Conservation (phyloP, 2,113 vertebrate species). For the Aix galericulata region DNA sequence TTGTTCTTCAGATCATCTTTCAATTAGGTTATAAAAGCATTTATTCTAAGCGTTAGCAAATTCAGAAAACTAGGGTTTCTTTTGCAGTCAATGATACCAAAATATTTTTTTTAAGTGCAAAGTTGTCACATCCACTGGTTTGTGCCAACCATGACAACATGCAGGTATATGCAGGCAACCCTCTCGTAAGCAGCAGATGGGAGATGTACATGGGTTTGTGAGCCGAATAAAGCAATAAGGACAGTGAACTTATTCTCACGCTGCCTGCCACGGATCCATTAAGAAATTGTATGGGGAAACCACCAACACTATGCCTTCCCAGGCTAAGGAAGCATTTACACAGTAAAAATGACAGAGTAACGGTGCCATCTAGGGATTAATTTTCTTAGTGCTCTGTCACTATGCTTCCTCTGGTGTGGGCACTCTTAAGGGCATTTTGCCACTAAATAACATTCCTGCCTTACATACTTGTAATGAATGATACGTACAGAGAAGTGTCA, state of each 20-base stretch:
- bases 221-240: not conserved
- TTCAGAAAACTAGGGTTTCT: not conserved
- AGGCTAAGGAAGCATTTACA: not conserved
- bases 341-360: not conserved
- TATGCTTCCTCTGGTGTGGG: not conserved
- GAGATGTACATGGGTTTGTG: not conserved
- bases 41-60: not conserved
- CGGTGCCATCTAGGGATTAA: not conserved
- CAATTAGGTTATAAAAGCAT: not conserved
- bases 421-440: not conserved
- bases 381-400: not conserved
- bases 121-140: accelerated
- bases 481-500: not conserved
- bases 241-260: not conserved
- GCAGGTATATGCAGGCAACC: not conserved
- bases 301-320: not conserved
- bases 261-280: not conserved
- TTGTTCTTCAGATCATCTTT: not conserved
- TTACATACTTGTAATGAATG: not conserved
- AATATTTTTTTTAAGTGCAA: not conserved
- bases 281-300: not conserved
- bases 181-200: not conserved
- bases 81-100: not conserved
- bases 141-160: not conserved
- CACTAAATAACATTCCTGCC: not conserved